phyloP scores from a whole-genome alignment of 2,797 vertebrate species.

The Platalea minor region DNA sequence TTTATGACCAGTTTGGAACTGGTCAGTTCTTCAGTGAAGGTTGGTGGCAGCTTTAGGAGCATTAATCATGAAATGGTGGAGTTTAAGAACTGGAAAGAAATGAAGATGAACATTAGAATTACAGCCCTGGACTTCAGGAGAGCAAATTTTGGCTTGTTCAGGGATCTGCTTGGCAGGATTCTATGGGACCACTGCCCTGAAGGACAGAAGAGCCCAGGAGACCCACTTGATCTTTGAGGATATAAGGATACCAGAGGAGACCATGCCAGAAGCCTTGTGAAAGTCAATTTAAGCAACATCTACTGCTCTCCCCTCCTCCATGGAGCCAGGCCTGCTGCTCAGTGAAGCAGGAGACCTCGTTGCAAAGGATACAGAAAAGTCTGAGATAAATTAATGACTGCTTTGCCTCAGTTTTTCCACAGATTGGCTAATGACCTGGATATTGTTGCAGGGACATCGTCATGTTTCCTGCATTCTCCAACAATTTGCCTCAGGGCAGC shows the following conservation, averaged over 20 bases:
- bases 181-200: background rate
- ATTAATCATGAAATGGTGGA: background rate
- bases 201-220: background rate
- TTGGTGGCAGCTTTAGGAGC: background rate
- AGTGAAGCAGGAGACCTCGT: background rate
- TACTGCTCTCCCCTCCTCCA: background rate
- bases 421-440: background rate
- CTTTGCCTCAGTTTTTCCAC: background rate
- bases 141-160: background rate
- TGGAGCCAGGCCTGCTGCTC: background rate
- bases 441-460: background rate
- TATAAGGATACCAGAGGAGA: background rate
- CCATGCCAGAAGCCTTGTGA: background rate
- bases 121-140: background rate
- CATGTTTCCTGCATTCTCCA: background rate
- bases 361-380: background rate
- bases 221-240: background rate
- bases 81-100: background rate
- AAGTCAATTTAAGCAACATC: background rate
- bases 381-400: background rate
- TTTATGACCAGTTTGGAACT: background rate
- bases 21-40: background rate
- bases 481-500: background rate
- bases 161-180: background rate
- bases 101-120: background rate